Percentiles rank a stretch among this genome's conserved stretches.
Evolutionary conservation across 2,888 invertebrate species (phyloP).

Genomic region (Monoplex corrugatus): DNA sequence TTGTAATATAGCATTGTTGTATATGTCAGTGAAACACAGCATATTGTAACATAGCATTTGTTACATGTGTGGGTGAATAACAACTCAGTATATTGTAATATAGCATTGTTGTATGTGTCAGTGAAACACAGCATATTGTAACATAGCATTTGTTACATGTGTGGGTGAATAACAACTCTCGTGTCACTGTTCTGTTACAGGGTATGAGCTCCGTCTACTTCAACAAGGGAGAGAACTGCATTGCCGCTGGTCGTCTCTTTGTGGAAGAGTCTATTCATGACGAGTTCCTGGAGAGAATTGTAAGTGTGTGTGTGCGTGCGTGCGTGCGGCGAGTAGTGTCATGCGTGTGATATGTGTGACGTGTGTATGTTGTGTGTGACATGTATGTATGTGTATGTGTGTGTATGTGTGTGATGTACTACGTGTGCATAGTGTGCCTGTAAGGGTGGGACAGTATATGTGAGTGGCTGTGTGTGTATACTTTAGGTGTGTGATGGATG

Average conservation of each 20-base stretch:
- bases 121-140: too few relatives aligned
- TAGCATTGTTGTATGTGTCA: too few relatives aligned
- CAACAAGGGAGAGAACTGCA: constrained; percentile 99
- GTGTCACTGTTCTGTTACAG: too few relatives aligned
- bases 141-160: too few relatives aligned
- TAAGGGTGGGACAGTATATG: neutral
- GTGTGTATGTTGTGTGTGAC: neutral
- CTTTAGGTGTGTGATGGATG: too few relatives aligned
- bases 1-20: too few relatives aligned
- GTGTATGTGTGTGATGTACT: neutral
- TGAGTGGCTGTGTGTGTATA: too few relatives aligned
- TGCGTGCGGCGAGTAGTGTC: neutral
- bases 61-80: too few relatives aligned
- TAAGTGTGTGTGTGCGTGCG: constrained; percentile 63
- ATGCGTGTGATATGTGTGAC: neutral
- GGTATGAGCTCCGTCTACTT: constrained; percentile 97
- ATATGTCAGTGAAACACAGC: too few relatives aligned
- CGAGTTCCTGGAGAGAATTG: constrained; percentile 88
- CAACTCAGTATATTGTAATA: too few relatives aligned
- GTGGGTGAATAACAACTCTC: too few relatives aligned
- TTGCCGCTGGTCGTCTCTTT: constrained; percentile 96
- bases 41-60: too few relatives aligned
- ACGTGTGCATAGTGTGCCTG: neutral
- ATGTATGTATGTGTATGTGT: neutral
- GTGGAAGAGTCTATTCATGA: constrained; percentile 95